Percentiles rank a stretch among this genome's conserved stretches.
phyloP scores from a whole-genome alignment of 2,113 vertebrate genomes.

The Ceyx cyanopectus region DNA sequence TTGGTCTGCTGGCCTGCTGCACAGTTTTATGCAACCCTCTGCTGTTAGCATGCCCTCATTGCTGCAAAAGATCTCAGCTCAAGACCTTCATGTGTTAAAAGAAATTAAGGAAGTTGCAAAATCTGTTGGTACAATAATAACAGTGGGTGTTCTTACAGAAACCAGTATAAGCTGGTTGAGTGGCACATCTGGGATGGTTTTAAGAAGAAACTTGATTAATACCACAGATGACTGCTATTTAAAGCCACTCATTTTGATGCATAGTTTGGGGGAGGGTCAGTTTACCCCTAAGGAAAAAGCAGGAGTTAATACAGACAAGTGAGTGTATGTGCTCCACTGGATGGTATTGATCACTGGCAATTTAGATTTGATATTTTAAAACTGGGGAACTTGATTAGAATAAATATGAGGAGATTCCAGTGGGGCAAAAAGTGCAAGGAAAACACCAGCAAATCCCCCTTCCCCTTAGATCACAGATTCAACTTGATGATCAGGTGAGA shows the following conservation, averaged over 20 bases:
- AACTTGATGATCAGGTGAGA: neutral
- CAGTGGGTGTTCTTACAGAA: constrained; percentile 72
- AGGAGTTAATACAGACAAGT: constrained; percentile 37
- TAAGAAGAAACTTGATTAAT: constrained; percentile 74
- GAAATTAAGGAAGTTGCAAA: constrained; percentile 73
- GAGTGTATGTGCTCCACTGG: neutral
- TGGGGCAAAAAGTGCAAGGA: neutral
- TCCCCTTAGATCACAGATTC: neutral
- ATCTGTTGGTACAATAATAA: constrained; percentile 74
- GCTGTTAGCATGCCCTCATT: constrained; percentile 34
- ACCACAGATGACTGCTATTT: constrained; percentile 68
- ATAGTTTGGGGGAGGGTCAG: constrained; percentile 38
- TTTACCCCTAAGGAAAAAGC: constrained; percentile 52
- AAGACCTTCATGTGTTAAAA: constrained; percentile 62
- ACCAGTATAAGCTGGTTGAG: constrained; percentile 71
- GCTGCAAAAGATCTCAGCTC: constrained; percentile 43
- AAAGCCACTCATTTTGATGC: constrained; percentile 61
- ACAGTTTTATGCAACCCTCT: constrained; percentile 52
- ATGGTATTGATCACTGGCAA: neutral
- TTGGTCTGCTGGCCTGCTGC: neutral
- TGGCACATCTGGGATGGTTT: constrained; percentile 75
- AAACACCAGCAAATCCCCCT: neutral
- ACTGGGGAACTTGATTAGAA: neutral
- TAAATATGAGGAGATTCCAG: neutral
- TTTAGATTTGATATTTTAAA: neutral